Base-by-base conservation (phyloP, 2,888 invertebrate species). In the Scaptomyza reducta region DNA sequence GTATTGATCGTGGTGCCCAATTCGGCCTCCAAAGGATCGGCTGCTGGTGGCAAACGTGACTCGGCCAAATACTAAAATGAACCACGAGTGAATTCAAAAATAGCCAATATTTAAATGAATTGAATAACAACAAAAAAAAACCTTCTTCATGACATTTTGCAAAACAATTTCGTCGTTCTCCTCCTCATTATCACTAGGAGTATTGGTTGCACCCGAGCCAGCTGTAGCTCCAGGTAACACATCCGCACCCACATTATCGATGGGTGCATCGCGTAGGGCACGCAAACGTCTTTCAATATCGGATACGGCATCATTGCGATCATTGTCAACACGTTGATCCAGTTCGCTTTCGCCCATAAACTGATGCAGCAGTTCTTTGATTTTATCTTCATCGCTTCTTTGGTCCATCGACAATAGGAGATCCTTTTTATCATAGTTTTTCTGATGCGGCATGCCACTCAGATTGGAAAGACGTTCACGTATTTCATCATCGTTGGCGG, bases 321-420 rank as follows among this genome's bases (percentile, higher is more conserved):
- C 83, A 11, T 91, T 90, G n/a, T 92, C 91, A n/a, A 93, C 81
- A 72, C 93, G 93, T 41, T 93, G 92, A 71, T 94, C 93, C 7
- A 93, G 90, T 79, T 93, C 93, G 50, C 94, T 92, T 83, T 94
- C 93, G 47, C 93, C 93, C 29, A 91, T 72, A 63, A 91, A 92
- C 61, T 92, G 94, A 55, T 93, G 93, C 62, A 96, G 88, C n/a
- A 96, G 92, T 81, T 95, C 95, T 85, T 95, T 94, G 22, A 94
- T 93, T 91, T 95, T 95, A 79, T 96, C 94, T 87, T 95, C 94
- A 80, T 95, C 95, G 13, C 94, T 94, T 89, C 95, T 93, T 44
- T 92, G 92, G 79, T 95, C 95, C 14, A 93, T 92, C 38, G 92
- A 87, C 50, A 92, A 90, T 40, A 93, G 70, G 38, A 92, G 69